Evolutionary conservation across 2,113 vertebrate genomes (phyloP).

Genomic region (Coptodon bakossiorum): DNA sequence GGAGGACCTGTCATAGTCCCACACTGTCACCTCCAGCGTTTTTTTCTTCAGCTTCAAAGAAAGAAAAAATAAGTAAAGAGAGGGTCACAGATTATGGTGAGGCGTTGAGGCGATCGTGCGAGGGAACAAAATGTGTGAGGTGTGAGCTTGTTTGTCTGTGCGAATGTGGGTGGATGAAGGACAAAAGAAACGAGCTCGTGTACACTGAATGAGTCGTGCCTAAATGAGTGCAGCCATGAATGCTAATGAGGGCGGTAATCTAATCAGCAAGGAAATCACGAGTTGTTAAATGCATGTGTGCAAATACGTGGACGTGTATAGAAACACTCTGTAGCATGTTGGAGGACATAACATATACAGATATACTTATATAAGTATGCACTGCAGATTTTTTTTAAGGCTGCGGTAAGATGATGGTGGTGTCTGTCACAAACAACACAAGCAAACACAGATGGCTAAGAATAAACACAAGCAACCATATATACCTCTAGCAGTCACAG

Average conservation of each 20-base stretch:
- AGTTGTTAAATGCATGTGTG: background rate
- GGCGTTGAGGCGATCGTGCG: background rate
- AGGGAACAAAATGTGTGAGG: background rate
- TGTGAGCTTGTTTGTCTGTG: background rate
- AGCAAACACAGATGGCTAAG: background rate
- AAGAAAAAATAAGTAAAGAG: background rate
- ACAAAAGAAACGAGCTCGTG: background rate
- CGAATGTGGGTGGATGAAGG: background rate
- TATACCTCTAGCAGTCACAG: background rate
- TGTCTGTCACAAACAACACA: background rate
- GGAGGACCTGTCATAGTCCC: conserved; percentile 98
- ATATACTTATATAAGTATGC: background rate
- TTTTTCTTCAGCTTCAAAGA: conserved; percentile 92
- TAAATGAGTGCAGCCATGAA: background rate
- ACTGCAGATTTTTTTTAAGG: background rate
- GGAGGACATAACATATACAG: background rate
- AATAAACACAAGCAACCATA: background rate
- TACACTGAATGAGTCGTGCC: background rate
- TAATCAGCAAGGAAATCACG: background rate
- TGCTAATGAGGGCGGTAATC: background rate
- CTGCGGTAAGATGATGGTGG: background rate
- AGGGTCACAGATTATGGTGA: background rate
- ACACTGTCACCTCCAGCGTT: conserved; percentile 96
- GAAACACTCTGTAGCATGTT: background rate
- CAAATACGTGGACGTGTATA: background rate